phyloP scores from a whole-genome alignment of 2,113 vertebrate genomes.

The Zeus faber region DNA sequence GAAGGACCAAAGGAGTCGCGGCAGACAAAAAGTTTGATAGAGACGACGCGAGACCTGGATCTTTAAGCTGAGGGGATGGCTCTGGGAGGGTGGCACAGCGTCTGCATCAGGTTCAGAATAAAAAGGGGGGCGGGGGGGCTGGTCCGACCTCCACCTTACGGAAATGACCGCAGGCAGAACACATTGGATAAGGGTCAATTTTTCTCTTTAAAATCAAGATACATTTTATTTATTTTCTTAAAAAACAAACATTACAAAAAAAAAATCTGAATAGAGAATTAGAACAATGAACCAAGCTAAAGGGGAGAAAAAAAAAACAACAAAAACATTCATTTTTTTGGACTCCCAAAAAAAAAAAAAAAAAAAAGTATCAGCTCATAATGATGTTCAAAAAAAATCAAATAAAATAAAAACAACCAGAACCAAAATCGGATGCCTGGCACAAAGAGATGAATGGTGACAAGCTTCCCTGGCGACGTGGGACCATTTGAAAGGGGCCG shows the following conservation, averaged over 20 bases:
- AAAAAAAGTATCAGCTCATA: slow-evolving; percentile 43
- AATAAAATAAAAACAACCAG: slow-evolving; percentile 20
- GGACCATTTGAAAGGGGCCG: background rate
- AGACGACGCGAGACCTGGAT: background rate
- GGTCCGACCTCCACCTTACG: background rate
- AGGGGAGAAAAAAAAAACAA: slow-evolving; percentile 45
- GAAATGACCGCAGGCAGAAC: slow-evolving; percentile 48
- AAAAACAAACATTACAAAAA: slow-evolving; percentile 83
- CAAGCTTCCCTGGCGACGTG: slow-evolving; percentile 44
- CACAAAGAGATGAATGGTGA: slow-evolving; percentile 63
- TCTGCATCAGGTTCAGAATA: background rate
- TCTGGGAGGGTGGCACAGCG: background rate
- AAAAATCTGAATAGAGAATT: slow-evolving; percentile 75
- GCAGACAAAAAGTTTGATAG: background rate
- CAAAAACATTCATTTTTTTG: slow-evolving; percentile 53
- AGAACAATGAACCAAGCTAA: slow-evolving; percentile 63
- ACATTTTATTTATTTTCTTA: slow-evolving; percentile 82
- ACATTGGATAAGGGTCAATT: slow-evolving; percentile 60
- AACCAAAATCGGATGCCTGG: slow-evolving; percentile 74
- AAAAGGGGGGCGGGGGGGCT: background rate
- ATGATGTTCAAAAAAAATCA: slow-evolving; percentile 47
- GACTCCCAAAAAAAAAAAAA: slow-evolving; percentile 52
- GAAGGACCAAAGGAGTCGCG: background rate
- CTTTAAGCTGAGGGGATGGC: background rate
- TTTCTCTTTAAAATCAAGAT: slow-evolving; percentile 81